phyloP scores from a whole-genome alignment of 2,797 vertebrate species.

The Balearica regulorum region DNA sequence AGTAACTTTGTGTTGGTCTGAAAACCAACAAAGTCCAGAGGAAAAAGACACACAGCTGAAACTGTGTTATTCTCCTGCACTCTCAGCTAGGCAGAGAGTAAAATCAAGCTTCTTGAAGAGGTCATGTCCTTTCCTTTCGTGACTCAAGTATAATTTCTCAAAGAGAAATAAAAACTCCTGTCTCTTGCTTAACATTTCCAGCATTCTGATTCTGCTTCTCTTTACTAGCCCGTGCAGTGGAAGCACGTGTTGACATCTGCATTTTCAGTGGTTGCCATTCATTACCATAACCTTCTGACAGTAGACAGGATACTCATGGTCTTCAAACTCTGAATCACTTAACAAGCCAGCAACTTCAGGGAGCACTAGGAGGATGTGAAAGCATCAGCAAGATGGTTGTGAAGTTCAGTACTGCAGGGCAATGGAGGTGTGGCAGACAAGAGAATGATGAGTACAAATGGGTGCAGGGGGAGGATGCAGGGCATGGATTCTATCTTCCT shows the following conservation, averaged over 20 bases:
- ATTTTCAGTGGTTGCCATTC: background rate
- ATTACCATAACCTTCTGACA: background rate
- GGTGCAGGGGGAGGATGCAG: background rate
- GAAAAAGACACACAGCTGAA: background rate
- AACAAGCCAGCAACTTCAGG: background rate
- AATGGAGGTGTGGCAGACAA: background rate
- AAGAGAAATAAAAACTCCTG: background rate
- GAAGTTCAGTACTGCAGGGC: background rate
- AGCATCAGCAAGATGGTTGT: background rate
- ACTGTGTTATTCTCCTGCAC: background rate
- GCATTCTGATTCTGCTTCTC: background rate
- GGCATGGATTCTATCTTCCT: background rate
- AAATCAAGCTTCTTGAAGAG: background rate
- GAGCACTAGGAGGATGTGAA: background rate
- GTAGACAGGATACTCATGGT: background rate
- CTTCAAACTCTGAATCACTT: background rate
- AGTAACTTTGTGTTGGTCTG: background rate
- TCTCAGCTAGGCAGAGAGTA: background rate
- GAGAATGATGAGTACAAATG: rapidly evolving
- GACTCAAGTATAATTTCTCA: background rate
- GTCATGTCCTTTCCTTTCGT: background rate
- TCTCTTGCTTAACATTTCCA: background rate
- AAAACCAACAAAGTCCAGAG: background rate
- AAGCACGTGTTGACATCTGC: background rate
- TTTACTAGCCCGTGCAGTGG: background rate